phyloP scores from a whole-genome alignment of 1,140 invertebrate genomes.

The Achroia grisella region DNA sequence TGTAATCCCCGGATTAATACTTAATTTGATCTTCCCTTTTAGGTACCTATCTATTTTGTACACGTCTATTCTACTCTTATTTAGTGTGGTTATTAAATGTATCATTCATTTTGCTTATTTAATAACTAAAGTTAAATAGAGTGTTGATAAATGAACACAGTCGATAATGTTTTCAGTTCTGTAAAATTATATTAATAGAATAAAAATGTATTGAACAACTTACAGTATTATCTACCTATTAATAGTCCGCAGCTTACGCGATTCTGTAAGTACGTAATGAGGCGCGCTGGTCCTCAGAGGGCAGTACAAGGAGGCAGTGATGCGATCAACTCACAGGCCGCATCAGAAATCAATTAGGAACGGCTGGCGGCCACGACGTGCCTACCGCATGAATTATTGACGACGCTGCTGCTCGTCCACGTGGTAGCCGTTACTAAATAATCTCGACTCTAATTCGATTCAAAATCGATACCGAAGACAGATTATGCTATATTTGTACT shows the following conservation, averaged over 20 bases:
- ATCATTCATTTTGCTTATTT: no score
- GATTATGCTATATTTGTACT: no score
- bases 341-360: conserved; percentile 70
- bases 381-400: conserved; percentile 70
- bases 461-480: not conserved
- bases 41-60: no score
- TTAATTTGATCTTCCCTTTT: no score
- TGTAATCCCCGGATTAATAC: no score
- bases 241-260: conserved; percentile 2
- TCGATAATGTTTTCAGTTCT: no score
- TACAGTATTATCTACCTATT: not conserved
- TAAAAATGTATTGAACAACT: not conserved
- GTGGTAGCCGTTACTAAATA: conserved; percentile 21
- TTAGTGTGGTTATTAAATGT: no score
- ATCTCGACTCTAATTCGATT: conserved; percentile 23
- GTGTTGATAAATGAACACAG: no score
- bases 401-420: conserved; percentile 36
- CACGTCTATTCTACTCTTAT: no score
- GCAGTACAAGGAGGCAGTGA: conserved; percentile 60
- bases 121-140: no score
- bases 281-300: conserved; percentile 49
- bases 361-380: conserved; percentile 59
- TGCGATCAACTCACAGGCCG: conserved; percentile 57
- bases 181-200: no score
- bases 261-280: conserved; percentile 50